A percentile compares a stretch with the other conserved stretches of the same genome.
Evolutionary conservation across 2,113 vertebrate genomes (phyloP).

Genomic region (Corvus cornix): DNA sequence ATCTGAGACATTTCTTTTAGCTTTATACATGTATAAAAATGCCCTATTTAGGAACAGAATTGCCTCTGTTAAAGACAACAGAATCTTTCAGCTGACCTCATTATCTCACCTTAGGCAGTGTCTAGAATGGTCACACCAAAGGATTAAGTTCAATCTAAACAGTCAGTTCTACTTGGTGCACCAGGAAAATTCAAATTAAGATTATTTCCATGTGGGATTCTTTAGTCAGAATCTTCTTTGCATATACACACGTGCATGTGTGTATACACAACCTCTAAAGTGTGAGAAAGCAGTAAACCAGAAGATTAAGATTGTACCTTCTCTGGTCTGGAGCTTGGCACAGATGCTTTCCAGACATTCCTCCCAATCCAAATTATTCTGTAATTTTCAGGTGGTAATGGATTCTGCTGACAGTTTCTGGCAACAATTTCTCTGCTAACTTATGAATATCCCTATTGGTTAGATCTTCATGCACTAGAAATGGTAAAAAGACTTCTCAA

Average conservation of each 20-base stretch:
- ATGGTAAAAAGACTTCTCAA: background rate
- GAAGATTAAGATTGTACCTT: background rate
- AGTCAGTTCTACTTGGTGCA: background rate
- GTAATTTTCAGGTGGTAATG: background rate
- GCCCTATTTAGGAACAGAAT: background rate
- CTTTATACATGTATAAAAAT: background rate
- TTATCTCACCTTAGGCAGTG: background rate
- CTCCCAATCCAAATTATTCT: background rate
- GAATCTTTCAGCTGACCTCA: background rate
- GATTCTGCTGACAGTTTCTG: background rate
- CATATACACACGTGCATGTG: background rate
- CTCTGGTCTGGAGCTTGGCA: background rate
- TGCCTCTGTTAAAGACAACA: background rate
- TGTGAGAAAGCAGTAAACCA: background rate
- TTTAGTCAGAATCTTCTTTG: background rate
- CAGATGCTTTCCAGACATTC: background rate
- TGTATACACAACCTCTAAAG: background rate
- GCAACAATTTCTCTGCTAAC: background rate
- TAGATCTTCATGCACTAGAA: background rate
- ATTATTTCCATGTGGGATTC: background rate
- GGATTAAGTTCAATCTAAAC: background rate
- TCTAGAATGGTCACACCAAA: background rate
- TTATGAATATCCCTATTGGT: background rate
- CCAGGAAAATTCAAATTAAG: background rate
- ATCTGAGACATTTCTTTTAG: background rate